Conservation (phyloP, 1,140 invertebrate genomes). For the Amphibalanus amphitrite region DNA sequence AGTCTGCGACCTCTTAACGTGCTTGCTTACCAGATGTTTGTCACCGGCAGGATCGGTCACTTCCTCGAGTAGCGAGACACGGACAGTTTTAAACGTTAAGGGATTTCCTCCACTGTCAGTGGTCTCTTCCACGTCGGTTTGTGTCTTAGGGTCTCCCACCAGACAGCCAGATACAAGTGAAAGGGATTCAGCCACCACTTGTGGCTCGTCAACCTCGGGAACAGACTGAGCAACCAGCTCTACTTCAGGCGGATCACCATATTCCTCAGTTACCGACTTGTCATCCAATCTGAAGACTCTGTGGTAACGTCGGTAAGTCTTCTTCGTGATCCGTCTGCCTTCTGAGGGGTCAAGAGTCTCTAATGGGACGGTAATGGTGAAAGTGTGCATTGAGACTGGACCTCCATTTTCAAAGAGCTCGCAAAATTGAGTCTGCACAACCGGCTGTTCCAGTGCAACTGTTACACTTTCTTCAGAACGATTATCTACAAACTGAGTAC, state of each 20-base stretch:
- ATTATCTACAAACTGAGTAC: neutral
- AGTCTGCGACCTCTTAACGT: neutral
- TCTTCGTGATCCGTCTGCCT: neutral
- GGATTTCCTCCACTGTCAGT: neutral
- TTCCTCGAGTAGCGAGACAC: neutral
- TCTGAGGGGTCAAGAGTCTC: neutral
- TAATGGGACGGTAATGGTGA: neutral
- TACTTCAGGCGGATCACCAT: neutral
- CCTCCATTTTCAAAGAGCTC: neutral
- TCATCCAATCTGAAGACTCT: neutral
- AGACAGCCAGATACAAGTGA: neutral
- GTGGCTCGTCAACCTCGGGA: neutral
- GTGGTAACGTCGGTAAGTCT: neutral
- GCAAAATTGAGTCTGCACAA: neutral
- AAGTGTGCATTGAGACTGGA: neutral
- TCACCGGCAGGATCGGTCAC: neutral
- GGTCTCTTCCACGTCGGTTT: neutral
- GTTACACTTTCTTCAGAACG: neutral
- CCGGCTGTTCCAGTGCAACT: neutral
- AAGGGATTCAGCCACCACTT: neutral
- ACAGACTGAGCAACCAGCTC: neutral
- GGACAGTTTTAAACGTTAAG: neutral
- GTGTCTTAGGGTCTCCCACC: neutral
- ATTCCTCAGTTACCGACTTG: neutral
- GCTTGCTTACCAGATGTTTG: neutral